Evolutionary conservation across 2,113 vertebrate genomes (phyloP).

Genomic region (Peucedramus taeniatus): DNA sequence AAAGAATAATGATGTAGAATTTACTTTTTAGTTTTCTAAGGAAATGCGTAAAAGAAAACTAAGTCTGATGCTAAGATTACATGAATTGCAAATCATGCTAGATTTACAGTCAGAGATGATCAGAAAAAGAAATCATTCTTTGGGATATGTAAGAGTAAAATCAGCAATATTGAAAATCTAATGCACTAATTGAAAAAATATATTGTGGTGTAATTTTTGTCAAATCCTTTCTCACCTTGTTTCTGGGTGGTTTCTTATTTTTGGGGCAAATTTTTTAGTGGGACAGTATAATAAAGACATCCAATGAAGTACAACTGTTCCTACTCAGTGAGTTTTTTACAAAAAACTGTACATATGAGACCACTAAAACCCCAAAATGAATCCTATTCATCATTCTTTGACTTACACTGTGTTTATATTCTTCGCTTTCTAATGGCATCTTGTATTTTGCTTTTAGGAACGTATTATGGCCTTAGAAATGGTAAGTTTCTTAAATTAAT

Average conservation of each 20-base stretch:
- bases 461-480: constrained; percentile 72
- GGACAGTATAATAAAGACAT: neutral
- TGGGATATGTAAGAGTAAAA: neutral
- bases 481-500: constrained; percentile 69
- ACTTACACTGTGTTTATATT: neutral
- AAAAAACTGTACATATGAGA: neutral
- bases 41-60: neutral
- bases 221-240: neutral
- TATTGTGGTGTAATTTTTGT: neutral
- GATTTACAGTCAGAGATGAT: neutral
- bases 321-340: neutral
- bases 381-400: neutral
- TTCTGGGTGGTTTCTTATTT: neutral
- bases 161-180: neutral
- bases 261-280: neutral
- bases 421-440: constrained; percentile 43
- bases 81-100: neutral
- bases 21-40: constrained; percentile 18
- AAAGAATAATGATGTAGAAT: neutral
- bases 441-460: constrained; percentile 74
- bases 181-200: neutral
- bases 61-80: neutral
- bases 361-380: neutral
- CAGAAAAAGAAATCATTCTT: neutral
- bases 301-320: neutral